Evolutionary conservation across 2,888 invertebrate genomes (phyloP), one percentile per base, ranked within the genome.

Genomic region (Orthosia gracilis): DNA sequence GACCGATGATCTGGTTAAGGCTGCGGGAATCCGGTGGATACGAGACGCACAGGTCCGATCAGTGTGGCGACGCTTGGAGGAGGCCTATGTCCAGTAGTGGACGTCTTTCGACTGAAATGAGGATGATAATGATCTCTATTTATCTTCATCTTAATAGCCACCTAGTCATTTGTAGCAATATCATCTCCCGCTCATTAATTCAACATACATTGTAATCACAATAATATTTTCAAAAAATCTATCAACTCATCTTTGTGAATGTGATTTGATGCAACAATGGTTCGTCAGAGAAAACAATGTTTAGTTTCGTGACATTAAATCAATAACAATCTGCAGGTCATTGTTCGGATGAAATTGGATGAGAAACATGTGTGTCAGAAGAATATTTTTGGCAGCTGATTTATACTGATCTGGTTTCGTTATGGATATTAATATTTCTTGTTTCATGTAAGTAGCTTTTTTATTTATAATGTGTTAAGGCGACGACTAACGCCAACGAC

Each of bases 281-380:
- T 7, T 12, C n/a, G 21, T n/a, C 23, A 80, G 59, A 54, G n/a
- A 58, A 69, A 73, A 77, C 69, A 81, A 72, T 49, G 9, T 15
- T 62, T n/a, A 49, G 31, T 31, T 50, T 58, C 57, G 68, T 65
- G 17, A 67, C 31, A 61, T 62, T 73, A 18, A 74, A 61, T 73
- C 57, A 67, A 84, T 69, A 82, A 85, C 73, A 83, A 71, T 11
- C 1, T n/a, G 11, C 15, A 11, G n/a, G 5, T 71, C 77, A 83
- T 79, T 87, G 66, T 79, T 62, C 69, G 18, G 49, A 55, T 26
- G 73, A 9, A 62, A 52, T 57, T 23, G 55, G 12, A 49, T 26
- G 15, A 61, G 77, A 78, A 85, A 68, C 83, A 80, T 87, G 85
- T 83, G 80, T 73, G 54, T 0, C 17, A 31, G 40, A 55, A 26